Evolutionary conservation across 1,140 invertebrate genomes (phyloP).

Genomic region (Trachymyrmex cornetzi): DNA sequence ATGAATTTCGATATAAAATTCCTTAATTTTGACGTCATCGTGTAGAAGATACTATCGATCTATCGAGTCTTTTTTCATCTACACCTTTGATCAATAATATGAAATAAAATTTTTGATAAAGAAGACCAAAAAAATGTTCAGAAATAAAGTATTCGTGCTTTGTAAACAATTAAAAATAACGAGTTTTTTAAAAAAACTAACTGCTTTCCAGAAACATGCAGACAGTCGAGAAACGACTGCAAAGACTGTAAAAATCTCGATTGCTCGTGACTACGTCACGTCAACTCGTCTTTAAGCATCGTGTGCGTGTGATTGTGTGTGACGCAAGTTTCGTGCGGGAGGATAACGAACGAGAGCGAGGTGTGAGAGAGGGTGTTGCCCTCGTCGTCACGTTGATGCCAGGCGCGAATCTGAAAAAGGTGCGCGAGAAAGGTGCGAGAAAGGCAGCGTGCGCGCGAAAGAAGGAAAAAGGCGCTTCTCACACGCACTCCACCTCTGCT

Average conservation of each 20-base stretch:
- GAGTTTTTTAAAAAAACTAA: background rate
- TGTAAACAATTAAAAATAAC: background rate
- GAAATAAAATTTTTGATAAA: background rate
- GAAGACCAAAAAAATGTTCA: background rate
- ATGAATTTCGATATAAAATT: conserved; percentile 21
- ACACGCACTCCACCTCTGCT: conserved; percentile 17
- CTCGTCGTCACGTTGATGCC: conserved; percentile 14
- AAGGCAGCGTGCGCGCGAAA: conserved; percentile 42
- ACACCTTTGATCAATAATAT: background rate
- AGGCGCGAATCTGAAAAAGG: conserved; percentile 57
- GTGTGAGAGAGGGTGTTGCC: conserved; percentile 45
- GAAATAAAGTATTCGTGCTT: background rate
- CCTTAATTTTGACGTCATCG: background rate
- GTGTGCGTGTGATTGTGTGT: conserved; percentile 4
- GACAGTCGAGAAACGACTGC: background rate
- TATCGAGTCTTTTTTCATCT: background rate
- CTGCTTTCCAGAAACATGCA: background rate
- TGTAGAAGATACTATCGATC: background rate
- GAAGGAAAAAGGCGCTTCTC: conserved; percentile 49
- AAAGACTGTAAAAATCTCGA: background rate
- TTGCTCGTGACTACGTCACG: background rate
- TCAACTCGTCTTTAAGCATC: background rate
- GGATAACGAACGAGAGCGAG: conserved; percentile 43
- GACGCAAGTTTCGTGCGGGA: conserved; percentile 58
- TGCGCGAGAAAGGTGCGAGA: conserved; percentile 54